Evolutionary conservation across 2,888 invertebrate species (phyloP).

Genomic region (Onthophagus sagittarius): DNA sequence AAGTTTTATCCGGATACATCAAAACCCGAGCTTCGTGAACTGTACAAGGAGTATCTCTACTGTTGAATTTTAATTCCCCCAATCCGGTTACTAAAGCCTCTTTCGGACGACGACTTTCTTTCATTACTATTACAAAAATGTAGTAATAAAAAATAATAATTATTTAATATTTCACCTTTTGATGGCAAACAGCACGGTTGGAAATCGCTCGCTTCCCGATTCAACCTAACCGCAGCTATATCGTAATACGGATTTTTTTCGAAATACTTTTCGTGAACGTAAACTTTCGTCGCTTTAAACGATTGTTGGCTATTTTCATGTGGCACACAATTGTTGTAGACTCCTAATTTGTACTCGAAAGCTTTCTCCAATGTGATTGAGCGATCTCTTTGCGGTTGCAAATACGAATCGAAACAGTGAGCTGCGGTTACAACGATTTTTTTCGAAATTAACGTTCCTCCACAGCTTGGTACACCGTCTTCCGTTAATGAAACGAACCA

Average conservation of each 20-base stretch:
- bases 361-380: constrained; percentile 1
- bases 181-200: constrained; percentile 42
- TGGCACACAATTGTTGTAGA: constrained; percentile 41
- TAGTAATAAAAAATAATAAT: not conserved
- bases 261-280: constrained; percentile 42
- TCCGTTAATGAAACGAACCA: constrained; percentile 43
- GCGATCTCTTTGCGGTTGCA: not conserved
- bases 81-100: constrained; percentile 43
- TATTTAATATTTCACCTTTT: constrained; percentile 29
- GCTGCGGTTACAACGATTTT: constrained; percentile 44
- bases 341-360: constrained; percentile 28
- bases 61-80: constrained; percentile 39
- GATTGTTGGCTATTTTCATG: constrained; percentile 35
- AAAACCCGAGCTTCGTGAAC: constrained; percentile 43
- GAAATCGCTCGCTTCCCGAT: constrained; percentile 34
- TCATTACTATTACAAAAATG: not conserved
- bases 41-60: constrained; percentile 40
- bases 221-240: constrained; percentile 40
- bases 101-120: constrained; percentile 29
- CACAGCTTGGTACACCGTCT: constrained; percentile 38
- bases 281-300: constrained; percentile 38
- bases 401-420: constrained; percentile 37
- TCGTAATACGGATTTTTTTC: constrained; percentile 42
- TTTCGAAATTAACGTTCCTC: constrained; percentile 41
- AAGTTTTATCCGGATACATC: constrained; percentile 39